Evolutionary conservation across 1,140 invertebrate species (phyloP).

Genomic region (Popillia japonica): DNA sequence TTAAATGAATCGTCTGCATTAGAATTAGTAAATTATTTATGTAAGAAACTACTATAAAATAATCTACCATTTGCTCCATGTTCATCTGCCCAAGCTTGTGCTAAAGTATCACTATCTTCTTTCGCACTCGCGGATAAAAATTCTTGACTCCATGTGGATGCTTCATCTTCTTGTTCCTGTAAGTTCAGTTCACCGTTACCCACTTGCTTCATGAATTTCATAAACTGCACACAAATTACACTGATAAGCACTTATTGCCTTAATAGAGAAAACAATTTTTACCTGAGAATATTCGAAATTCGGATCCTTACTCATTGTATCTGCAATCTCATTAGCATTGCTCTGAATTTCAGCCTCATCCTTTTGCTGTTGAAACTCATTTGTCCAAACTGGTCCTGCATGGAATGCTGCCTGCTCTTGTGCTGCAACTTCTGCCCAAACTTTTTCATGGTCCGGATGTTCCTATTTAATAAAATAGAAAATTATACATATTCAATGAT

Average conservation of each 20-base stretch:
- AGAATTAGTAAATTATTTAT: constrained; percentile 46
- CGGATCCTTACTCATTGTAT: constrained; percentile 67
- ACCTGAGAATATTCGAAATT: constrained; percentile 77
- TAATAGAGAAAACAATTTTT: constrained; percentile 35
- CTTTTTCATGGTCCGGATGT: constrained; percentile 49
- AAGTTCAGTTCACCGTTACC: constrained; percentile 69
- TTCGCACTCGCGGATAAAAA: constrained; percentile 55
- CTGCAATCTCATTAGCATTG: constrained; percentile 67
- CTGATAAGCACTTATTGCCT: background rate
- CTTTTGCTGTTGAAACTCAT: constrained; percentile 43
- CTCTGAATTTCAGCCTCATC: constrained; percentile 63
- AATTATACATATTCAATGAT: background rate
- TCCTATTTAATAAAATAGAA: constrained; percentile 44
- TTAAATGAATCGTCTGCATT: constrained; percentile 63
- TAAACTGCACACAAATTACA: constrained; percentile 68
- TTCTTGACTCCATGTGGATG: constrained; percentile 66
- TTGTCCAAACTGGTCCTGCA: constrained; percentile 34
- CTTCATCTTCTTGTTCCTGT: constrained; percentile 60
- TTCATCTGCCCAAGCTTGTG: constrained; percentile 49
- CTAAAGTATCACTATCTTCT: constrained; percentile 50
- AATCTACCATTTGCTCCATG: constrained; percentile 43
- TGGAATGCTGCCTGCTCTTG: constrained; percentile 46
- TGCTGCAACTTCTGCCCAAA: constrained; percentile 55
- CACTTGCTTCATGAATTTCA: constrained; percentile 85
- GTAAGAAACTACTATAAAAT: constrained; percentile 36